Evolutionary conservation across 2,113 vertebrate genomes (phyloP).

Genomic region (Sinocyclocheilus anshuiensis): DNA sequence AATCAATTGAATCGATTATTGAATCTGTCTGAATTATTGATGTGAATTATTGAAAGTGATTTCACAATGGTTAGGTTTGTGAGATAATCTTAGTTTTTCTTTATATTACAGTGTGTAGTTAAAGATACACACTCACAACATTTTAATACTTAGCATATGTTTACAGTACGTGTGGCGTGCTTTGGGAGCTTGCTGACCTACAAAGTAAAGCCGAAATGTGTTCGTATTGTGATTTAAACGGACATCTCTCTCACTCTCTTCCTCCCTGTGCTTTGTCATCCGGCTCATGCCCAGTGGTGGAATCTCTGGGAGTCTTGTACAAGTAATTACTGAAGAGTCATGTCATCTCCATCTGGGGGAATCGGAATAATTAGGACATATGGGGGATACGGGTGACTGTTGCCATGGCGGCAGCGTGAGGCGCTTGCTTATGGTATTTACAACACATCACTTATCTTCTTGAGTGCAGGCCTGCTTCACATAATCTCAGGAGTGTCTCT

Average conservation of each 20-base stretch:
- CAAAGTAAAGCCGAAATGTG: background rate
- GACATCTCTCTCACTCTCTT: background rate
- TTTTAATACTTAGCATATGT: background rate
- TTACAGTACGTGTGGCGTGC: background rate
- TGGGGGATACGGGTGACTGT: slow-evolving; percentile 57
- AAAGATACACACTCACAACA: too few relatives aligned
- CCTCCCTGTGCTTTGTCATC: background rate
- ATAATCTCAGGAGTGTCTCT: slow-evolving; percentile 9
- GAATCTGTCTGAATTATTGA: too few relatives aligned
- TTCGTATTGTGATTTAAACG: background rate
- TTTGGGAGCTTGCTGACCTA: background rate
- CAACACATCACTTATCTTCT: slow-evolving; percentile 47
- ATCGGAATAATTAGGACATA: slow-evolving; percentile 71
- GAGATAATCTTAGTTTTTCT: too few relatives aligned
- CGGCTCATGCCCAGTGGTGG: background rate
- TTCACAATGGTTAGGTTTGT: too few relatives aligned
- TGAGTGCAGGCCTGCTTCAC: slow-evolving; percentile 11
- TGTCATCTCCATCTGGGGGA: slow-evolving; percentile 51
- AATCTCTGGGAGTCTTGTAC: slow-evolving; percentile 51
- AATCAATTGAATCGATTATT: too few relatives aligned
- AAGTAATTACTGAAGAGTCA: slow-evolving; percentile 52
- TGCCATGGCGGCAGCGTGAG: slow-evolving; percentile 66
- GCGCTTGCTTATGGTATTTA: slow-evolving; percentile 52
- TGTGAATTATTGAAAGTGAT: too few relatives aligned
- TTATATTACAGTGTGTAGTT: too few relatives aligned